Evolutionary conservation across 1,140 invertebrate genomes (phyloP).

Genomic region (Pogonomyrmex barbatus): DNA sequence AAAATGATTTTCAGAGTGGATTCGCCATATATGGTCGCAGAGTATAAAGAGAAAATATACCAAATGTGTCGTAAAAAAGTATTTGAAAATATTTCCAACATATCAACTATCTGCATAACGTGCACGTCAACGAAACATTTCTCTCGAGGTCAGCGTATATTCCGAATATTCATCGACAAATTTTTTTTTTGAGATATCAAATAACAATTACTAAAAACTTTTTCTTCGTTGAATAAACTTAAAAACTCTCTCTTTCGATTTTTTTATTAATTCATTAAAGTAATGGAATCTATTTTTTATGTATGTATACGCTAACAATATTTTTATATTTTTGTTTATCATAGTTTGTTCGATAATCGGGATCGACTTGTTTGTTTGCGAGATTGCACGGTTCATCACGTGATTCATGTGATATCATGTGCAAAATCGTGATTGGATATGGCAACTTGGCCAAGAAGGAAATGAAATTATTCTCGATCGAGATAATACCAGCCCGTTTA

Average conservation of each 20-base stretch:
- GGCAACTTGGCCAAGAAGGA: conserved; percentile 35
- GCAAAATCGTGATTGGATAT: conserved; percentile 60
- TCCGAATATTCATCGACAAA: neutral
- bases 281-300: neutral
- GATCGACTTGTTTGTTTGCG: conserved; percentile 29
- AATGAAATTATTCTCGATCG: conserved; percentile 52
- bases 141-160: neutral
- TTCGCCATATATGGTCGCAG: neutral
- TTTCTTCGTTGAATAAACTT: neutral
- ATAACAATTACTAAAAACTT: neutral
- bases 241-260: neutral
- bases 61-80: neutral
- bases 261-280: neutral
- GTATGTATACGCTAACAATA: neutral
- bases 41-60: neutral
- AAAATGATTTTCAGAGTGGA: conserved; percentile 66
- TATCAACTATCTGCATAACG: neutral
- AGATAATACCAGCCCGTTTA: conserved; percentile 26
- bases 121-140: neutral
- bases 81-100: neutral
- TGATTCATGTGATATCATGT: conserved; percentile 57
- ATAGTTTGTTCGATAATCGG: conserved; percentile 19
- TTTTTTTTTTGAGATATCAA: neutral
- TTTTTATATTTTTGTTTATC: neutral
- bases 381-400: conserved; percentile 33